phyloP scores from a whole-genome alignment of 2,113 vertebrate genomes.

The Gobiocypris rarus region DNA sequence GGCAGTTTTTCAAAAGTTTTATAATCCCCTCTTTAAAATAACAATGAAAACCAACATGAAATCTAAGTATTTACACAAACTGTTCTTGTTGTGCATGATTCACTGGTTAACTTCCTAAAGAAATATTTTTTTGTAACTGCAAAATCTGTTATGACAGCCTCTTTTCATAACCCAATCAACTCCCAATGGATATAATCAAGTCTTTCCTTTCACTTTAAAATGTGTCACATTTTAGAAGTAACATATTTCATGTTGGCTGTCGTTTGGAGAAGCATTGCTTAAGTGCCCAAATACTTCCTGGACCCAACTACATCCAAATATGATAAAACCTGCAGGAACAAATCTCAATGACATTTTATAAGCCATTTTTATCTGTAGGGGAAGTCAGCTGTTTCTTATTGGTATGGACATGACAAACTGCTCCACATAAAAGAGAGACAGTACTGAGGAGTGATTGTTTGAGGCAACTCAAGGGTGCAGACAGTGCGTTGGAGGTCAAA shows the following conservation, averaged over 20 bases:
- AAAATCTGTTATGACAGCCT: not conserved
- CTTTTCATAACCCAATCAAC: not conserved
- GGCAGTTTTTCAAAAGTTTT: not conserved
- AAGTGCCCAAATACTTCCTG: not conserved
- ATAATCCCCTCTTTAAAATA: not conserved
- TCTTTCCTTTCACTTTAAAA: not conserved
- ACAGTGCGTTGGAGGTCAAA: conserved; percentile 37
- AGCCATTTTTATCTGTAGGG: not conserved
- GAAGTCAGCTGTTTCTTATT: conserved; percentile 16
- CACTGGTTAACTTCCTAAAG: not conserved
- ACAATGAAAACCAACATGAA: not conserved
- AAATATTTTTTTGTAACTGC: not conserved
- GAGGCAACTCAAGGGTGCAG: conserved; percentile 22
- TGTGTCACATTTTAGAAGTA: not conserved
- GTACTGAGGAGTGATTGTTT: conserved; percentile 28
- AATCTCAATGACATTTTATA: not conserved
- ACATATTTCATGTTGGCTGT: conserved; percentile 1
- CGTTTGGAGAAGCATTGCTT: not conserved
- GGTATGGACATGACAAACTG: conserved; percentile 13
- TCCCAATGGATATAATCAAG: conserved; percentile 2
- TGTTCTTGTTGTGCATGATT: not conserved
- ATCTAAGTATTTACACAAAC: not conserved
- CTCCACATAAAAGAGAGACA: not conserved
- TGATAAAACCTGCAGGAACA: not conserved
- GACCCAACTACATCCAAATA: not conserved